Evolutionary conservation across 1,140 invertebrate genomes (phyloP), one percentile per base, ranked within the genome.

Genomic region (Schlechtendalia chinensis): DNA sequence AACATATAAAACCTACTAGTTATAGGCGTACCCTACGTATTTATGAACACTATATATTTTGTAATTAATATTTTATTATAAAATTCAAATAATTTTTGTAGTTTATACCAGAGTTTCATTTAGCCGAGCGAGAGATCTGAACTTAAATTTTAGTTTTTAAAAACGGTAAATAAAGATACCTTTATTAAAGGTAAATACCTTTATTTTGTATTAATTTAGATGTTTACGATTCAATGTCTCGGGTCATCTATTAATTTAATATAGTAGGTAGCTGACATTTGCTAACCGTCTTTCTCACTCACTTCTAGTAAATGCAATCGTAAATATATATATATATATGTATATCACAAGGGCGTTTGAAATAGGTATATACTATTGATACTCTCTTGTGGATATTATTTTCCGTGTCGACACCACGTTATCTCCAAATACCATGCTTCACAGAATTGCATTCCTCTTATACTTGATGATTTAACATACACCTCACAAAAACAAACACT

Each of bases 201-300:
- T 67, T 67, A 67, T 32, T 67, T 67, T 67, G 63, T 67, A n/a
- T 67, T 67, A 19, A 45, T 67, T 67, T 67, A 67, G 8, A 39
- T 8, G 32, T 39, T 39, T 4, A 67, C 63, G 32, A 45, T n/a
- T 11, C 32, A 1, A 10, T 45, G 19, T 32, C 32, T 22, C 29
- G n/a, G 32, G 32, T 32, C 11, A n/a, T 5, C 32, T 45, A 11
- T 67, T 45, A 67, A 45, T 45, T 3, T 39, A 39, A 39, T 39
- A 39, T 39, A 39, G 32, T 39, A 39, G 3, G 19, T 10, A 6
- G 16, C 19, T 19, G 16, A 65, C 32, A 65, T 65, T n/a, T 65
- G 19, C 29, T 8, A 39, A 65, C 16, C 59, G 10, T 11, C 63
- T n/a, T 5, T 19, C 4, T 19, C 10, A 45, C n/a, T 5, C 32